A percentile compares a stretch with the other conserved stretches of the same genome.
These are phyloP conservation scores for Nannoperca obscura DNA, from an alignment of 2,797 vertebrate genomes.

Conservation along the genomic window DNA sequence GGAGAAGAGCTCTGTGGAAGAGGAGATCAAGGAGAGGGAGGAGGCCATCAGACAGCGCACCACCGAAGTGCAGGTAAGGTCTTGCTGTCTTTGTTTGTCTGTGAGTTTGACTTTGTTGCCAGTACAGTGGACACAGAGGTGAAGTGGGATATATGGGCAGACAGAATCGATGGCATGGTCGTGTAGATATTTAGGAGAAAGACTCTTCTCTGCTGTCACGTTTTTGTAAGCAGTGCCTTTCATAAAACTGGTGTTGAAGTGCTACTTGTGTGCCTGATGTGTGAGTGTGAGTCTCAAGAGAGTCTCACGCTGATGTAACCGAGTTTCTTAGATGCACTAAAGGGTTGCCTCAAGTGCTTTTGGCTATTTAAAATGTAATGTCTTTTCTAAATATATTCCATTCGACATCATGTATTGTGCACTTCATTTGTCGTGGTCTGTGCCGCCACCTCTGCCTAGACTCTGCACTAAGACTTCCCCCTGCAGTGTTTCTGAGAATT, in stretches of 20 bases:
- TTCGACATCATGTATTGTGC: neutral
- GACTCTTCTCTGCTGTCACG: neutral
- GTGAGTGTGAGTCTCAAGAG: slow-evolving; percentile 28
- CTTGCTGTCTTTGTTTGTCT: neutral
- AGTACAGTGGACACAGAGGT: neutral
- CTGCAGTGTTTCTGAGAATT: slow-evolving; percentile 5
- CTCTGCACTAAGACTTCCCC: neutral
- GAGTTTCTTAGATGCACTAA: slow-evolving; percentile 30
- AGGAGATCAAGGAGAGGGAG: slow-evolving; percentile 97
- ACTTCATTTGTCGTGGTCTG: neutral
- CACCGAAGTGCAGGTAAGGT: slow-evolving; percentile 93
- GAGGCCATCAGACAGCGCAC: slow-evolving; percentile 92
- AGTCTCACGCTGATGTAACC: slow-evolving; percentile 40
- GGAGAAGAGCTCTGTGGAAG: slow-evolving; percentile 95
- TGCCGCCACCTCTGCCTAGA: neutral
- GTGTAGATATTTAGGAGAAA: neutral
- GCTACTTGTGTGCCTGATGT: neutral
- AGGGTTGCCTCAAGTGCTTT: slow-evolving; percentile 6
- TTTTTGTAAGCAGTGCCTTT: slow-evolving; percentile 2
- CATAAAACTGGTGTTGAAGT: neutral
- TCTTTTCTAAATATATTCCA: slow-evolving; percentile 13
- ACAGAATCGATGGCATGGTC: neutral
- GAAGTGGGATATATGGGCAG: neutral
- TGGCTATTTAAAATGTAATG: slow-evolving; percentile 31
- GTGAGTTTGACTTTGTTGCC: slow-evolving; percentile 8